A percentile compares a stretch with the other conserved stretches of the same genome.
phyloP scores from a whole-genome alignment of 2,888 invertebrate genomes.

The Scaptomyza polygonia region DNA sequence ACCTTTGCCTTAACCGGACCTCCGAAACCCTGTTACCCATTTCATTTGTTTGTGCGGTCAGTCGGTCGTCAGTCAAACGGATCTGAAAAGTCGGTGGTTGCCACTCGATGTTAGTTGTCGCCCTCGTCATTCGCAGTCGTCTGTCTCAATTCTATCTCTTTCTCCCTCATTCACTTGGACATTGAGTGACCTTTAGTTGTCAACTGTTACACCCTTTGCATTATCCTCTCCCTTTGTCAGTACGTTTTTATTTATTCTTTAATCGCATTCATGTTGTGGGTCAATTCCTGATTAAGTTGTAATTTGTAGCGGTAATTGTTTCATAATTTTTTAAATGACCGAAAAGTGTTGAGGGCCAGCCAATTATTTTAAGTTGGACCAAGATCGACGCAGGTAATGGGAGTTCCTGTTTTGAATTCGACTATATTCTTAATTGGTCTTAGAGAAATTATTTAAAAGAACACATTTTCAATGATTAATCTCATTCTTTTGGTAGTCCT shows the following conservation, averaged over 20 bases:
- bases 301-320: slow-evolving; percentile 70
- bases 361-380: neutral
- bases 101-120: slow-evolving; percentile 31
- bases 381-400: neutral
- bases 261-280: slow-evolving; percentile 64
- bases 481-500: too few species aligned
- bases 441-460: neutral
- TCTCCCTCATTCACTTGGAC: slow-evolving; percentile 38
- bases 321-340: slow-evolving; percentile 44
- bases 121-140: slow-evolving; percentile 33
- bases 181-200: slow-evolving; percentile 74
- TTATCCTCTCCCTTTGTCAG: neutral
- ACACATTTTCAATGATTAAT: neutral
- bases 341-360: slow-evolving; percentile 36
- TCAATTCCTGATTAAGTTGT: slow-evolving; percentile 76
- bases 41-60: slow-evolving; percentile 69
- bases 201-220: slow-evolving; percentile 33
- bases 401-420: too few species aligned
- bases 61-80: slow-evolving; percentile 56
- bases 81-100: slow-evolving; percentile 14
- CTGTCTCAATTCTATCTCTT: slow-evolving; percentile 4
- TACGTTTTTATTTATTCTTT: slow-evolving; percentile 40
- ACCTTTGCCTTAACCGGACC: slow-evolving; percentile 53
- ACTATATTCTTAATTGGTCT: too few species aligned
- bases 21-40: slow-evolving; percentile 37